Conservation (phyloP, 2,113 vertebrate genomes). For the Prunella himalayana region DNA sequence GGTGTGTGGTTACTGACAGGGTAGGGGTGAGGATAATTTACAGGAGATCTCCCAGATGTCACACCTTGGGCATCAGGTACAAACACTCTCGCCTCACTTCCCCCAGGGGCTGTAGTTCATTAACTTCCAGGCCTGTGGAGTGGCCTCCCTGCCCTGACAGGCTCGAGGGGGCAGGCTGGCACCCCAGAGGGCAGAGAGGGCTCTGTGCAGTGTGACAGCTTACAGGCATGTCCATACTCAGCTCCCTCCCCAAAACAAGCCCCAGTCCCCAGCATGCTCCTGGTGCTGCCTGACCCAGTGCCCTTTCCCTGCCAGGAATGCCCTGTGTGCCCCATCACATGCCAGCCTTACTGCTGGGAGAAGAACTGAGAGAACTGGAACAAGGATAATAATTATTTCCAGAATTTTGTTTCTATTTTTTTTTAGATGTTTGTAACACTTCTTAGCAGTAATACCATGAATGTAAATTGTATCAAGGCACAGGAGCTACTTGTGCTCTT, state of each 20-base stretch:
- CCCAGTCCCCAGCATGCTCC: accelerated
- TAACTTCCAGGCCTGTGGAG: neutral
- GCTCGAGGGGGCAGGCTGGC: neutral
- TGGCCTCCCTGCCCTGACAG: neutral
- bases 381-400: neutral
- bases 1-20: neutral
- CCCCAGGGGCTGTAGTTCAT: neutral
- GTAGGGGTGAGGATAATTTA: neutral
- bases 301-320: neutral
- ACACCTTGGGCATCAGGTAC: neutral
- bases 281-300: accelerated
- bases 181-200: neutral
- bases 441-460: neutral
- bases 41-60: neutral
- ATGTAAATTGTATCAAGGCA: neutral
- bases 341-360: neutral
- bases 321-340: neutral
- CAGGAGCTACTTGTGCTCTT: neutral
- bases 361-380: neutral
- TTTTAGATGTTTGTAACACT: neutral
- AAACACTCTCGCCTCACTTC: neutral
- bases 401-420: neutral
- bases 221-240: accelerated
- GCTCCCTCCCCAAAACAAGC: neutral
- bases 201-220: neutral